These are phyloP conservation scores for Brachionus koreanus DNA, from an alignment of 1,140 invertebrate genomes.

Conservation along the genomic window DNA sequence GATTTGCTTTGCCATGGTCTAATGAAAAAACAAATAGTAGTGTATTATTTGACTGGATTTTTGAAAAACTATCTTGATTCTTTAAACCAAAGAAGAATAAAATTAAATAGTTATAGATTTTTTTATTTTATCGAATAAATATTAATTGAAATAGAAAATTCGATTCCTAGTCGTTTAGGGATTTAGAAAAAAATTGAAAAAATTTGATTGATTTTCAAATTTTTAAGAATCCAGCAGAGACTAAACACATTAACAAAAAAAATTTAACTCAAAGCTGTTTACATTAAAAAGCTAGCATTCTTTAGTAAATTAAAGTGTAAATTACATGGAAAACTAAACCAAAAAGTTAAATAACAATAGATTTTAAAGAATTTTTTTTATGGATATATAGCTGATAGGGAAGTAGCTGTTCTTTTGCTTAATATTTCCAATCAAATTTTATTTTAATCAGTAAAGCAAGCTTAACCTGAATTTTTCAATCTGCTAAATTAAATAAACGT, in stretches of 20 bases:
- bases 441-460: background rate
- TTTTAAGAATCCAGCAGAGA: background rate
- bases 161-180: background rate
- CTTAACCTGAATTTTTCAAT: background rate
- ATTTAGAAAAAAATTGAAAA: background rate
- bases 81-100: background rate
- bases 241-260: background rate
- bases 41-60: no score
- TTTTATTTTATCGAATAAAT: background rate
- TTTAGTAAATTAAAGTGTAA: background rate
- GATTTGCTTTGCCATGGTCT: no score
- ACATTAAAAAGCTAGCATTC: background rate
- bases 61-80: no score
- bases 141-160: conserved; percentile 1
- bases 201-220: background rate
- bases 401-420: background rate
- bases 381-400: background rate
- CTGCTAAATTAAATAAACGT: background rate
- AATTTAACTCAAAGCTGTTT: background rate
- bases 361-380: background rate
- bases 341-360: background rate
- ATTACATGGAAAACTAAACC: background rate
- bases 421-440: background rate
- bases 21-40: no score
- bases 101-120: background rate